A percentile compares a stretch with the other conserved stretches of the same genome.
These are phyloP conservation scores for Nomada flava DNA, from an alignment of 2,888 invertebrate genomes.

Conservation along the genomic window DNA sequence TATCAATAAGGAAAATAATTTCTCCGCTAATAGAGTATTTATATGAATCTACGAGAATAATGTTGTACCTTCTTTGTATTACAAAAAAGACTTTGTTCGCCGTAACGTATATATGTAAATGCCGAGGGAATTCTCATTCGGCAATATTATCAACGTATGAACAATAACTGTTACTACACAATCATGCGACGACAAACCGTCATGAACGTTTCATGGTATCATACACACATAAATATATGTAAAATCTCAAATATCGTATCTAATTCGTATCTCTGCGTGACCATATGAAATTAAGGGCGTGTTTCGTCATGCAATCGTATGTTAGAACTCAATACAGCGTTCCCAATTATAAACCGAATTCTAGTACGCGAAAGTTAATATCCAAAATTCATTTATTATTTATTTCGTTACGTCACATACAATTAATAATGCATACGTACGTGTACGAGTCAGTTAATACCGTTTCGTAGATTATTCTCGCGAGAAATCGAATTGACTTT, in stretches of 20 bases:
- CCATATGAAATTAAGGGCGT: slow-evolving; percentile 14
- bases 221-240: slow-evolving; percentile 18
- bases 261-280: slow-evolving; percentile 26
- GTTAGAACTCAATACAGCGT: neutral
- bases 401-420: neutral
- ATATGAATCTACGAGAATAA: slow-evolving; percentile 34
- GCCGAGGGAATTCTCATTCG: slow-evolving; percentile 29
- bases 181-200: slow-evolving; percentile 49
- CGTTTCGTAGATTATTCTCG: neutral
- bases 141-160: slow-evolving; percentile 21
- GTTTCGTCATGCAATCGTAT: slow-evolving; percentile 9
- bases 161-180: slow-evolving; percentile 46
- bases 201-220: slow-evolving; percentile 37
- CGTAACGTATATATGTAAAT: slow-evolving; percentile 29
- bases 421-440: neutral
- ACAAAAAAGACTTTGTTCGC: slow-evolving; percentile 47
- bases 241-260: slow-evolving; percentile 24
- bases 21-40: neutral
- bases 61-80: slow-evolving; percentile 56
- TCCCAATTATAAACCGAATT: neutral
- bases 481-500: slow-evolving; percentile 37
- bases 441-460: slow-evolving; percentile 19
- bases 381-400: neutral
- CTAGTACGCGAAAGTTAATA: neutral
- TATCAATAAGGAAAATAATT: neutral